A percentile compares a stretch with the other conserved stretches of the same genome.
These are phyloP conservation scores for Folsomia candida DNA, from an alignment of 2,888 invertebrate genomes.

Conservation along the genomic window DNA sequence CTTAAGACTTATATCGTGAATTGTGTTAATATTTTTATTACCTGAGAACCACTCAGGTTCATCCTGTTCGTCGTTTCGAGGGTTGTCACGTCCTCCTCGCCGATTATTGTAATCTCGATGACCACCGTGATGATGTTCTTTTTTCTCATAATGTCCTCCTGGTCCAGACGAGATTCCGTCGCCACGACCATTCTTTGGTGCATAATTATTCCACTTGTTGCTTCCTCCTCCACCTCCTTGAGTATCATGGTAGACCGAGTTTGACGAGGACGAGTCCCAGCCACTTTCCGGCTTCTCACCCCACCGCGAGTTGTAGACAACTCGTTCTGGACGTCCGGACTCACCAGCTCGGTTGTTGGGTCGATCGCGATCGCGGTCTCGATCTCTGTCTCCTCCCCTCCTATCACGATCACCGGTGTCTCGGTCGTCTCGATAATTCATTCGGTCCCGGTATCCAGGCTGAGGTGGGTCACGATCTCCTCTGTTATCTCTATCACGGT, in stretches of 20 bases:
- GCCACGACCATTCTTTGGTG: not conserved
- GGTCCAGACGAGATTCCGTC: too few relatives aligned
- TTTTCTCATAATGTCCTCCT: not conserved
- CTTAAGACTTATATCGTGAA: too few relatives aligned
- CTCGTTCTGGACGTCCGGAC: conserved; percentile 53
- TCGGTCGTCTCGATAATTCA: conserved; percentile 15
- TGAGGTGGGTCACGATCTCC: conserved; percentile 28
- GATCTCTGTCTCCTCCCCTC: conserved; percentile 50
- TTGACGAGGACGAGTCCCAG: not conserved
- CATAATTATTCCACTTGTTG: not conserved
- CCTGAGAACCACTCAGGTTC: conserved; percentile 82
- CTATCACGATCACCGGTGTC: conserved; percentile 55
- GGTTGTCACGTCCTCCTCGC: conserved; percentile 52
- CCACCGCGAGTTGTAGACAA: conserved; percentile 44
- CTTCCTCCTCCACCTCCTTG: not conserved
- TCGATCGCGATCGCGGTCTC: conserved; percentile 47
- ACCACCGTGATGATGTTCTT: not conserved
- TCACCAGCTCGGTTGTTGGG: conserved; percentile 20
- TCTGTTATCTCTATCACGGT: not conserved
- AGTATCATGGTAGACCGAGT: too few relatives aligned
- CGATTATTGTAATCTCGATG: conserved; percentile 19
- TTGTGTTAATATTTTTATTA: conserved; percentile 28
- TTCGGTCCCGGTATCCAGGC: conserved; percentile 8
- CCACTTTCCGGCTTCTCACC: not conserved
- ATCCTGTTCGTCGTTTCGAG: conserved; percentile 62